A percentile compares a stretch with the other conserved stretches of the same genome.
Evolutionary conservation across 2,888 invertebrate genomes (phyloP).

Genomic region (Piscicola geometra): DNA sequence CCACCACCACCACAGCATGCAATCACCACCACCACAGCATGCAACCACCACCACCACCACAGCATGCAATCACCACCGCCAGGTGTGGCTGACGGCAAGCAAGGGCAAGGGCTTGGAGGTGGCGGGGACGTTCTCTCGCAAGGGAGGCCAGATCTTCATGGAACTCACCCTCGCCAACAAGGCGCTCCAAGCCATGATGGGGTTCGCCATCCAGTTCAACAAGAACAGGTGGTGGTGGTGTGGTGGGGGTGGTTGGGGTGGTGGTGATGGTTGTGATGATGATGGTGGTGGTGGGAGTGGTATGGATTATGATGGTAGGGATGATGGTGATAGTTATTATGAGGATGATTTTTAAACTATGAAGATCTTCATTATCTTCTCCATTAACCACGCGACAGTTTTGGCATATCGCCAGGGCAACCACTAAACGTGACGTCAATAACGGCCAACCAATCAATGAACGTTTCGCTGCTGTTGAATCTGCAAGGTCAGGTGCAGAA

Average conservation of each 20-base stretch:
- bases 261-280: not conserved
- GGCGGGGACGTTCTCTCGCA: conserved; percentile 84
- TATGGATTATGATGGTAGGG: not conserved
- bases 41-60: too few relatives aligned
- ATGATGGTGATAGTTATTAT: not conserved
- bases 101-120: conserved; percentile 88
- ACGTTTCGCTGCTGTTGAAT: conserved; percentile 72
- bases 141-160: conserved; percentile 75
- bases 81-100: conserved; percentile 84
- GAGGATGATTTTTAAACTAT: too few relatives aligned
- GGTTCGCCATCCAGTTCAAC: conserved; percentile 95
- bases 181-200: conserved; percentile 94
- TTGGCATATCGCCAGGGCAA: conserved; percentile 81
- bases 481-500: conserved; percentile 82
- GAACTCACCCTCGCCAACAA: conserved; percentile 94
- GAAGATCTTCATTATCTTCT: not conserved
- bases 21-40: too few relatives aligned
- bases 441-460: conserved; percentile 73
- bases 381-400: too few relatives aligned
- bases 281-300: not conserved
- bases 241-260: conserved; percentile 8
- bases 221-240: conserved; percentile 68
- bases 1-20: too few relatives aligned
- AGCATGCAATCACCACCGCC: too few relatives aligned
- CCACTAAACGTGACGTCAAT: conserved; percentile 74